phyloP scores from a whole-genome alignment of 2,113 vertebrate genomes.

The Anhinga anhinga region DNA sequence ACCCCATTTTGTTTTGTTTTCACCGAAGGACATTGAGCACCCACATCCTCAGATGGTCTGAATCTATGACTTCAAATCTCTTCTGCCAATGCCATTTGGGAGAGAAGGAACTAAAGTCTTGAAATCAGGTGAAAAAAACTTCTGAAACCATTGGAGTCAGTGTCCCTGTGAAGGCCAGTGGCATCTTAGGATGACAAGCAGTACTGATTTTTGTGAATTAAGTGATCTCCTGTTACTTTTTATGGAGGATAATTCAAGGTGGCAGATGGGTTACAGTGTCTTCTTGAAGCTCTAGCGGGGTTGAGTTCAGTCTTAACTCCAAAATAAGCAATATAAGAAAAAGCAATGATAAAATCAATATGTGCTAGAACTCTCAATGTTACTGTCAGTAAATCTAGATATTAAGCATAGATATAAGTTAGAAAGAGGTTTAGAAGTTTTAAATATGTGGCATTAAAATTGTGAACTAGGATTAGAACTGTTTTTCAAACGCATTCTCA shows the following conservation, averaged over 20 bases:
- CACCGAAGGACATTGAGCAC: not conserved
- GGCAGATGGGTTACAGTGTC: not conserved
- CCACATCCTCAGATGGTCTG: not conserved
- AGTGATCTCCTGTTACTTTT: not conserved
- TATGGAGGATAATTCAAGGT: not conserved
- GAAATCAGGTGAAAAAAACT: not conserved
- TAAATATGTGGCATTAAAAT: not conserved
- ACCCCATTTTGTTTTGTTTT: accelerated
- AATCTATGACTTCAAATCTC: not conserved
- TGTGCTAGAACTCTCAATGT: not conserved
- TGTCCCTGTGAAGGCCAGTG: not conserved
- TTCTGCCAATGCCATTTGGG: not conserved
- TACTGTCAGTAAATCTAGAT: not conserved
- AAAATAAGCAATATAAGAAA: not conserved
- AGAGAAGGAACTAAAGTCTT: not conserved
- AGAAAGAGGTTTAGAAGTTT: not conserved
- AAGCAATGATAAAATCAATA: not conserved
- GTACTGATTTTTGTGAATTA: not conserved
- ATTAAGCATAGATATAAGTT: not conserved
- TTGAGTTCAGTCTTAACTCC: not conserved
- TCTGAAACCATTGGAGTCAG: accelerated
- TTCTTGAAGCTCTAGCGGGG: not conserved
- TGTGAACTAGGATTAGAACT: not conserved
- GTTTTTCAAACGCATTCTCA: not conserved
- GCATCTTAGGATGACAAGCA: not conserved